A percentile compares a stretch with the other conserved stretches of the same genome.
Evolutionary conservation across 2,113 vertebrate genomes (phyloP).

Genomic region (Donacobius atricapilla): DNA sequence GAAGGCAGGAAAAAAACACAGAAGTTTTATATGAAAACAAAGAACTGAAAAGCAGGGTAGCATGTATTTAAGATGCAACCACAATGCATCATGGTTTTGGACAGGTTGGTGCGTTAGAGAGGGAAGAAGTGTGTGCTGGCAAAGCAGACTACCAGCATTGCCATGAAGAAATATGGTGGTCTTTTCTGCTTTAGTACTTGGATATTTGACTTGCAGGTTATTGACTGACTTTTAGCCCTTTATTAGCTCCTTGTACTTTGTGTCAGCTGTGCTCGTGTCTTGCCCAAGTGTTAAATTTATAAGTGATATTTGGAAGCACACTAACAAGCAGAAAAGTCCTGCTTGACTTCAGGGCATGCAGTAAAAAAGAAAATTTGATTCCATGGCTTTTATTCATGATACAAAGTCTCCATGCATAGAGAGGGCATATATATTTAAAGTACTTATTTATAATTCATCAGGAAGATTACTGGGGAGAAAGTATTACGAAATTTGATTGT

Average conservation of each 20-base stretch:
- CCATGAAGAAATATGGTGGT: neutral
- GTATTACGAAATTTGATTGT: neutral
- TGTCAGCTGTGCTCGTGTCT: neutral
- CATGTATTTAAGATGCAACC: neutral
- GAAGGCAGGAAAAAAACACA: neutral
- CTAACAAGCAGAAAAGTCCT: neutral
- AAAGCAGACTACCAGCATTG: neutral
- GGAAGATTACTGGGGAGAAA: neutral
- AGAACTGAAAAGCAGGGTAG: neutral
- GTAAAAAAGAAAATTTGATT: neutral
- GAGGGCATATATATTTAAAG: neutral
- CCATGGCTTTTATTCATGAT: neutral
- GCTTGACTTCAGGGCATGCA: neutral
- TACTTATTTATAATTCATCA: neutral
- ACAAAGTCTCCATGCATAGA: neutral
- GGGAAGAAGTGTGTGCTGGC: neutral
- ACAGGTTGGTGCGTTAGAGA: neutral
- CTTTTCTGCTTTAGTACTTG: neutral
- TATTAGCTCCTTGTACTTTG: neutral
- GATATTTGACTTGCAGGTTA: neutral
- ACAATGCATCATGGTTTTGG: neutral
- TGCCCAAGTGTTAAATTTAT: neutral
- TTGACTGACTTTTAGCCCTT: neutral
- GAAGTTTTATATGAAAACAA: neutral
- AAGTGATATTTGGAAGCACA: neutral